Evolutionary conservation across 2,113 vertebrate genomes (phyloP), one percentile per base, ranked within the genome.

Genomic region (Tricholaema leucomelas): DNA sequence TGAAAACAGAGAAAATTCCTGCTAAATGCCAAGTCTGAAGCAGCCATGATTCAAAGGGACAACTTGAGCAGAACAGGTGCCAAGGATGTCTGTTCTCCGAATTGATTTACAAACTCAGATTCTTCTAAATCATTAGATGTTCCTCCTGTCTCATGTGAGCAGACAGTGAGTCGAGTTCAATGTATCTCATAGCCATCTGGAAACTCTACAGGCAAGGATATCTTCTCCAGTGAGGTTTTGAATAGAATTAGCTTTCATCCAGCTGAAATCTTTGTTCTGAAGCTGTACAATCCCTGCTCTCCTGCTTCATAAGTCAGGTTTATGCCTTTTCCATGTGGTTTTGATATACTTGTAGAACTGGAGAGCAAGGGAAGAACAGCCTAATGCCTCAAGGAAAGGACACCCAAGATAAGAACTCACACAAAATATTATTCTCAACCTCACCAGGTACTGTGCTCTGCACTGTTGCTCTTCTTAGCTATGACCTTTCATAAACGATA

Each of bases 211-310:
- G 85, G 56, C 91, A 81, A 77, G 42, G 38, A 82, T 48, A 78
- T 28, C 75, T 59, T 52, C 84, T 95, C 87, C 80, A 7, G 1
- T 80, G 78, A 85, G 92, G 81, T 89, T 92, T 69, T 74, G 89
- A 93, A 66, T 40, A 91, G 91, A 80, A 85, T 92, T 85, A 94
- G 81, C 35, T 91, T 85, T 85, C 84, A 95, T 82, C 67, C 81
- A 92, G 78, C 71, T 80, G 75, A 95, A 95, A 92, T 91, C 92
- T 92, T 91, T 93, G 92, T 85, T 94, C 87, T 93, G 92, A 91
- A 92, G 86, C 86, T 87, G 55, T 19, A 56, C 88, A 91, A 60
- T 85, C 87, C 64, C 87, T 33, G 64, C 67, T 84, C 87, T 89
- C 56, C 59, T 84, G 77, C 64, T 85, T 67, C 48, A 0, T 89